phyloP scores from a whole-genome alignment of 2,888 invertebrate genomes.

The Leptura quadrifasciata region DNA sequence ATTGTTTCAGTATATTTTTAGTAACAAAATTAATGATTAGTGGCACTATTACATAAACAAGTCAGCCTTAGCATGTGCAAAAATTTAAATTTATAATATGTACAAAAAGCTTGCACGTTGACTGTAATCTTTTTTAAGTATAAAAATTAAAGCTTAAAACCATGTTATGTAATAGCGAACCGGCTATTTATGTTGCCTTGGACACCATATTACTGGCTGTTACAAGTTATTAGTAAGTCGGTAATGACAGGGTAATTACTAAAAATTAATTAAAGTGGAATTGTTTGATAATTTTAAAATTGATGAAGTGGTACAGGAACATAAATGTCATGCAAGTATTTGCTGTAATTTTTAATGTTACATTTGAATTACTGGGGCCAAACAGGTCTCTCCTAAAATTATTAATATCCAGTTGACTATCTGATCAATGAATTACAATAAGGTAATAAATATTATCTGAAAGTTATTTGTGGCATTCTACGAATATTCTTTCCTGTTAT shows the following conservation, averaged over 20 bases:
- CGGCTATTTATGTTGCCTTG: constrained; percentile 46
- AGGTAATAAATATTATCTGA: too few relatives aligned
- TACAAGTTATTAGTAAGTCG: constrained; percentile 46
- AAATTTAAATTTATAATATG: constrained; percentile 33
- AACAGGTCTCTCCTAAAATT: neutral
- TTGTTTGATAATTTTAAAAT: constrained; percentile 28
- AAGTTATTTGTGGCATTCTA: too few relatives aligned
- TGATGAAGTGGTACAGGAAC: constrained; percentile 1
- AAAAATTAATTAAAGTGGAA: constrained; percentile 45
- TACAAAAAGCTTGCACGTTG: constrained; percentile 41
- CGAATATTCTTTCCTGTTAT: too few relatives aligned
- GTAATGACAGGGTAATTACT: constrained; percentile 43
- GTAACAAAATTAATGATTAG: constrained; percentile 23
- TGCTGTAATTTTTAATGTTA: neutral
- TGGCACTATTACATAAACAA: constrained; percentile 5
- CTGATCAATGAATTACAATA: too few relatives aligned
- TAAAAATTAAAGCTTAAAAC: constrained; percentile 48
- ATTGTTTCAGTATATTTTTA: constrained; percentile 24
- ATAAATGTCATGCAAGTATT: neutral
- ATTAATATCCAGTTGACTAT: too few relatives aligned
- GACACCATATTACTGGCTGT: constrained; percentile 51
- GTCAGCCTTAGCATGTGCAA: neutral
- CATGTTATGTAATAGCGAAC: constrained; percentile 47
- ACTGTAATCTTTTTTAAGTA: constrained; percentile 42
- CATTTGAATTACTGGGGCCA: neutral